Base-by-base conservation (phyloP, 2,797 vertebrate genomes). In the Syncerus caffer region DNA sequence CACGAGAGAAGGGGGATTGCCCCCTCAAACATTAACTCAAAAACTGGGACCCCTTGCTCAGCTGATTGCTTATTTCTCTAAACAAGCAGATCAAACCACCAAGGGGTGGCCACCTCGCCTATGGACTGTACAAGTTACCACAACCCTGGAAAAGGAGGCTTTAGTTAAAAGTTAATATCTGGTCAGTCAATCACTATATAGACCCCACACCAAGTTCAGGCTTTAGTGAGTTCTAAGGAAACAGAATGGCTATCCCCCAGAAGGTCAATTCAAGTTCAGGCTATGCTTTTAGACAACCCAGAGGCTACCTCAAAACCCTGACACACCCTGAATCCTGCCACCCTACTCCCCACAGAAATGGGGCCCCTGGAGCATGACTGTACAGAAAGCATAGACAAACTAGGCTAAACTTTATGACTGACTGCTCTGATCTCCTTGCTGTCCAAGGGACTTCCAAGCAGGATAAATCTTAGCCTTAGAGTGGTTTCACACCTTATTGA, bases 71-170 rank as follows among this genome's bases (percentile, higher is more conserved):
- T 38, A 55, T 83, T 16, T 83, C 51, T 55, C 51, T 83, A 25
- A 83, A 38, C 51, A 55, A 83, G 15, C n/a, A 38, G 51, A 55
- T 25, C 51, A 55, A 38, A 55, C 51, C 0, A 0, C 21, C n/a
- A 25, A 38, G n/a, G n/a, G 21, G 13, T 55, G 51, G 51, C n/a
- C 4, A 4, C n/a, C n/a, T 55, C 0, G 2, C 31, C n/a, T 25
- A 10, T 7, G 21, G 21, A n/a, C n/a, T 25, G 31, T 21, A 51
- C 27, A 29, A 53, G 50, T 21, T 34, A 53, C 31, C 7, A 82
- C 50, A 82, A 14, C 31, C 50, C 50, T 82, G 79, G 17, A 34
- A 53, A 82, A 82, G 31, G 50, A 53, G 19, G 31, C 79, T 53
- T 78, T 29, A 78, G 74, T 47, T 23, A 34, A 53, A 82, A 82